Base-by-base conservation (phyloP, 2,888 invertebrate species). In the Selenia dentaria region DNA sequence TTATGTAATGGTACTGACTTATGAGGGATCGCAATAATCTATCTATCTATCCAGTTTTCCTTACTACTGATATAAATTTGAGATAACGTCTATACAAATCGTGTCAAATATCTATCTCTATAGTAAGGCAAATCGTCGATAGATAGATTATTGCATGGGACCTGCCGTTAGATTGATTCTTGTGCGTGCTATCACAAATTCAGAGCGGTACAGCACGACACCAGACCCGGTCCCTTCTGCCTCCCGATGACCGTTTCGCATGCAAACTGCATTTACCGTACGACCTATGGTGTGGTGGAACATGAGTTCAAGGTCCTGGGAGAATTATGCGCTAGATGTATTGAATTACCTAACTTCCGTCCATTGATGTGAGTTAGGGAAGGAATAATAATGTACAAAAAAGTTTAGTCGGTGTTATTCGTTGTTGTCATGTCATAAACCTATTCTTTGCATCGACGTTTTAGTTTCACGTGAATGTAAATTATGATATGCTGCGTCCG, bases 201-300 rank as follows among this genome's bases (percentile, higher is more conserved):
- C 46, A 45, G 34, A 34, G 35, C 35, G 37, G 16, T 27, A 37
- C 24, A 37, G 44, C 29, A 40, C 47, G 45, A 40, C 51, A 48
- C 33, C 20, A 18, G 25, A 4, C 9, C 9, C 13, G n/a, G 22
- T 34, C 38, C 37, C 42, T 34, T 31, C 27, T 33, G 42, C 28
- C 31, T 11, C 22, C 36, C 38, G 41, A 54, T 54, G 42, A 35
- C 24, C 11, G 27, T 16, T 47, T 41, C 42, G 49, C 53, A 54
- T 46, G 57, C 51, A 31, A 42, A 26, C 32, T 45, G 49, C 41
- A 41, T 43, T 43, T 41, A 41, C 37, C 28, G 28, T 42, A 41
- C 27, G 10, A 2, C 9, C 22, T 6, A 24, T 20, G 20, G 22
- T 22, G 22, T 22, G 22, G 8, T 22, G 22, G 22, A 22, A 22